These are phyloP conservation scores for Brachirus orientalis DNA, from an alignment of 2,113 vertebrate genomes.

Conservation along the genomic window DNA sequence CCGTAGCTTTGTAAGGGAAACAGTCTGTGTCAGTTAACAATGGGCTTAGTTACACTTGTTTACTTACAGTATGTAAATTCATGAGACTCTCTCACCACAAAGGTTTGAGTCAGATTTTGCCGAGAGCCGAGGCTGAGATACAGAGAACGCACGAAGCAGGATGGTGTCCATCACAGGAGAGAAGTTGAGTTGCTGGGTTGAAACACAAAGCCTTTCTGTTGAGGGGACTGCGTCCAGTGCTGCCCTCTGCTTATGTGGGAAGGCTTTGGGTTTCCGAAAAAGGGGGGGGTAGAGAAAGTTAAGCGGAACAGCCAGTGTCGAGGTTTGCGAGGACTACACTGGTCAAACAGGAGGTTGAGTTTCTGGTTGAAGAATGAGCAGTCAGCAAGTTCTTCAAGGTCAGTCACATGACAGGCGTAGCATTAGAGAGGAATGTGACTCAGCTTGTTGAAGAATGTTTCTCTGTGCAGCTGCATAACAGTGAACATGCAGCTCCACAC, in stretches of 20 bases:
- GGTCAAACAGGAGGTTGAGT: constrained; percentile 55
- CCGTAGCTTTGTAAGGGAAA: too few species aligned
- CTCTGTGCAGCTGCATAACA: constrained; percentile 18
- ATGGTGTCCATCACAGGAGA: neutral
- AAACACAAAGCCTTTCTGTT: constrained; percentile 26
- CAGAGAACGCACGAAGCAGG: neutral
- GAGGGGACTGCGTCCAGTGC: neutral
- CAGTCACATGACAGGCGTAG: constrained; percentile 55
- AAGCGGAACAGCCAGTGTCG: too few species aligned
- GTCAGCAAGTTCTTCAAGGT: constrained; percentile 70
- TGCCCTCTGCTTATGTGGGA: constrained; percentile 18
- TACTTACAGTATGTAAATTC: constrained; percentile 15
- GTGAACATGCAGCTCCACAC: neutral
- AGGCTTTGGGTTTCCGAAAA: neutral
- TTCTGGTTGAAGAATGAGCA: constrained; percentile 45
- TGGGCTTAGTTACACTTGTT: constrained; percentile 48
- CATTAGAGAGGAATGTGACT: constrained; percentile 24
- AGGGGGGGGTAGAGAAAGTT: constrained; percentile 19
- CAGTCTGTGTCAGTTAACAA: neutral
- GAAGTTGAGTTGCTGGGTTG: neutral
- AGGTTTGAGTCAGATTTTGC: neutral
- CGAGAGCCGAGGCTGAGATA: neutral
- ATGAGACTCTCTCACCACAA: neutral
- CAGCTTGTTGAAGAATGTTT: constrained; percentile 19
- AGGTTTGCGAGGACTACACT: constrained; percentile 2